Base-by-base conservation (phyloP, 2,797 vertebrate genomes). In the Paguma larvata region DNA sequence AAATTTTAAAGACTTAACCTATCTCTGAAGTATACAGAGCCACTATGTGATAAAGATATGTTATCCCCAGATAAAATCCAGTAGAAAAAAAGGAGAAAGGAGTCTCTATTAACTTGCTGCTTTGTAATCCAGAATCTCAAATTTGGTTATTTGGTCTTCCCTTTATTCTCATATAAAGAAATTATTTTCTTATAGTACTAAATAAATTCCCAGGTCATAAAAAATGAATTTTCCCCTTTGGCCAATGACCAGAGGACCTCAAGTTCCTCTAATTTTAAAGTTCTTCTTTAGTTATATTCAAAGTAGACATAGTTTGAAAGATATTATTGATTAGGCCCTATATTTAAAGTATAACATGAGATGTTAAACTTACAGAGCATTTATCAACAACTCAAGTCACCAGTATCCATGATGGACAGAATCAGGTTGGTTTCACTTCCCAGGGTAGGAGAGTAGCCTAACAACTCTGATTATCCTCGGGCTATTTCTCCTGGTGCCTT, bases 401-500 rank as follows among this genome's bases (percentile, higher is more conserved):
- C 86, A 93, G 6, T 87, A 93, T 94, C 90, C 91, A 5, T 95
- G 97, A 96, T 85, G 97, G 98, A 98, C 97, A 98, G 98, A 98
- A 98, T 98, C 97, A 97, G 97, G 97, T 96, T 98, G 95, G 92
- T 95, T 95, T 97, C 85, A 92, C 96, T 94, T 79, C 92, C 48
- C 89, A 79, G 44, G 85, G 0, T 86, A 93, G 85, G 92, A 98
- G 83, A 98, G 88, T 63, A 94, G 89, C 92, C 98, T 98, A 94
- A 98, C 98, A 98, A 96, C 85, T 53, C 56, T 94, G 90, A 96
- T 98, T 98, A 95, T 96, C 93, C 94, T 88, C 78, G 11, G 97
- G 95, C 91, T 97, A 62, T 85, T 83, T 97, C 91, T 98, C 94
- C 85, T 90, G 67, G 97, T 84, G 78, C 34, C 73, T 96, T 98